A percentile compares a stretch with the other conserved stretches of the same genome.
phyloP scores from a whole-genome alignment of 1,140 invertebrate species.

The Diorhabda carinulata region DNA sequence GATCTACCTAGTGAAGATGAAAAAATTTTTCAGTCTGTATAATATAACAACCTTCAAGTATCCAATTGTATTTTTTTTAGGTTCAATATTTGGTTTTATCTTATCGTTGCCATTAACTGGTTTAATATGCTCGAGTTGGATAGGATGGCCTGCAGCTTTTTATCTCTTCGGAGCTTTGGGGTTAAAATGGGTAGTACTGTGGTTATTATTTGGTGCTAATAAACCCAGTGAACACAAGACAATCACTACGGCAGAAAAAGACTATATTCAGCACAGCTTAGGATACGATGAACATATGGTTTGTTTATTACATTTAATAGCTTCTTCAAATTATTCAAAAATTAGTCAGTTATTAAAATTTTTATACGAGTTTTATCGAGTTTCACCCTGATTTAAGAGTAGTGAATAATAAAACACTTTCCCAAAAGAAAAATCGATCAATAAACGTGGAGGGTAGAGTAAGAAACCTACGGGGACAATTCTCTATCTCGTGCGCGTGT shows the following conservation, averaged over 20 bases:
- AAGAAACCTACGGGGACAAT: too few species aligned
- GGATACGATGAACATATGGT: slow-evolving; percentile 42
- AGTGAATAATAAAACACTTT: too few species aligned
- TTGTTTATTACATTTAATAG: neutral
- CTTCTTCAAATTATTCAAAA: too few species aligned
- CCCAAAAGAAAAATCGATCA: too few species aligned
- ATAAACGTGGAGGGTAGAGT: too few species aligned
- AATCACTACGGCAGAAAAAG: slow-evolving; percentile 59
- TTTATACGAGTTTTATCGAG: too few species aligned
- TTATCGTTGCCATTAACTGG: slow-evolving; percentile 68
- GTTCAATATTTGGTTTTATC: slow-evolving; percentile 68
- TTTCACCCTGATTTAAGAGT: too few species aligned
- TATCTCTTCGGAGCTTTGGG: slow-evolving; percentile 59
- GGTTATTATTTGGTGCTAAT: slow-evolving; percentile 61
- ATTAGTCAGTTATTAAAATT: too few species aligned
- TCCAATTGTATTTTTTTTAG: slow-evolving; percentile 40
- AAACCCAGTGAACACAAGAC: slow-evolving; percentile 57
- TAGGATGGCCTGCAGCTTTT: slow-evolving; percentile 76
- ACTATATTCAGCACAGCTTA: slow-evolving; percentile 59
- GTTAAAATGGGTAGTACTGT: slow-evolving; percentile 58
- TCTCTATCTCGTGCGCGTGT: too few species aligned
- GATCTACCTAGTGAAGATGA: too few species aligned
- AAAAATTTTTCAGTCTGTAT: too few species aligned
- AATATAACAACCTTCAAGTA: too few species aligned
- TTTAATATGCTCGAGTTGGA: slow-evolving; percentile 55